phyloP scores from a whole-genome alignment of 1,140 invertebrate genomes.

The Hyphantria cunea region DNA sequence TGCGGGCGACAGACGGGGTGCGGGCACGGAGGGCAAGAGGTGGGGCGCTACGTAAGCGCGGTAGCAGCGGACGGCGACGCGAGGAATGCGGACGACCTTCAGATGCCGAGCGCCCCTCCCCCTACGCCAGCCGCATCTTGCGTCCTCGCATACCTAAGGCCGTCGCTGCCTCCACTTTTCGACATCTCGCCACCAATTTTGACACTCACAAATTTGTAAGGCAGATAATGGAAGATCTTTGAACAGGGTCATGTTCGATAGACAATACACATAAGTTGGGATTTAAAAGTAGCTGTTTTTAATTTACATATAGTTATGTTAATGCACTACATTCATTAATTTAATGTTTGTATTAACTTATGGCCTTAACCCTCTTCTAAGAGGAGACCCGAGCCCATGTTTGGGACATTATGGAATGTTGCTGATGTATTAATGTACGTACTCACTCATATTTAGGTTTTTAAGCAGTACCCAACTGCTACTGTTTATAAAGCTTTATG shows the following conservation, averaged over 20 bases:
- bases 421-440: too few species aligned
- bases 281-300: neutral
- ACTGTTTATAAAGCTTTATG: too few species aligned
- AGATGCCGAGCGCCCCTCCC: constrained; percentile 78
- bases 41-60: constrained; percentile 79
- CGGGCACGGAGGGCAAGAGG: constrained; percentile 29
- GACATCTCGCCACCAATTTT: constrained; percentile 73
- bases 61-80: constrained; percentile 79
- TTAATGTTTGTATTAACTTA: too few species aligned
- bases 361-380: too few species aligned
- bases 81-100: constrained; percentile 80
- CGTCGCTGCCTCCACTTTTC: constrained; percentile 75
- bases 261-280: constrained; percentile 15
- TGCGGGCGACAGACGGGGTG: constrained; percentile 37
- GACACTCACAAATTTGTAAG: constrained; percentile 64
- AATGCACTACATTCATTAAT: too few species aligned
- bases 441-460: too few species aligned
- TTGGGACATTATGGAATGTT: too few species aligned
- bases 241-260: constrained; percentile 35
- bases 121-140: constrained; percentile 73
- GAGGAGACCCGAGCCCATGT: too few species aligned
- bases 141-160: constrained; percentile 75
- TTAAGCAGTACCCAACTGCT: too few species aligned
- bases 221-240: constrained; percentile 51
- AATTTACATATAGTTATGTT: too few species aligned